Evolutionary conservation across 2,888 invertebrate genomes (phyloP).

Genomic region (Phalera bucephala): DNA sequence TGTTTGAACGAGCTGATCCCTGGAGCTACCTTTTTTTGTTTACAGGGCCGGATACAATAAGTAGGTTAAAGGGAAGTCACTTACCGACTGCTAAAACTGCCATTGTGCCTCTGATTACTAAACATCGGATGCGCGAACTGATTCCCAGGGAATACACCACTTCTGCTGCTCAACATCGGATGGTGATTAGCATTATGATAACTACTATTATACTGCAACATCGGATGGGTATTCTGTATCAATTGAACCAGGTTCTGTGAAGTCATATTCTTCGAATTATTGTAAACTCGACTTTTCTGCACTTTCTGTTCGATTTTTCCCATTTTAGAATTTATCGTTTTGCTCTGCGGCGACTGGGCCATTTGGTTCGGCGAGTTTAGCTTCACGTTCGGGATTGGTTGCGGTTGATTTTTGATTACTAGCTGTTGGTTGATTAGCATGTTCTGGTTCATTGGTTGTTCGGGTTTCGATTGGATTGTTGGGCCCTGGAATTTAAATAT

Average conservation of each 20-base stretch:
- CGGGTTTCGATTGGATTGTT: conserved; percentile 48
- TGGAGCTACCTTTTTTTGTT: no score
- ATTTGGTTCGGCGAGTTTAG: conserved; percentile 26
- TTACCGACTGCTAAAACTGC: conserved; percentile 49
- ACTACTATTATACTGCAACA: conserved; percentile 66
- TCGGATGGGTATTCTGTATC: conserved; percentile 74
- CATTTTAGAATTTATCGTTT: conserved; percentile 5
- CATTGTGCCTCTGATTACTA: conserved; percentile 54
- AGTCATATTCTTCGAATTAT: conserved; percentile 49
- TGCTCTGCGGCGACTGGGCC: conserved; percentile 45
- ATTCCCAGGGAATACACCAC: conserved; percentile 40
- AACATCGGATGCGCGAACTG: conserved; percentile 50
- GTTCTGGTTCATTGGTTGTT: conserved; percentile 38
- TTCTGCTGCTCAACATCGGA: conserved; percentile 59
- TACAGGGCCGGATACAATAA: no score
- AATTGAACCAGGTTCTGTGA: conserved; percentile 70
- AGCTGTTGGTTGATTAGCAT: conserved; percentile 48
- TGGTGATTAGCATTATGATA: conserved; percentile 73
- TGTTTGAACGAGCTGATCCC: no score
- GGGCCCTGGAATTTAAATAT: conserved; percentile 48
- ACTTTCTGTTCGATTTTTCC: conserved; percentile 41
- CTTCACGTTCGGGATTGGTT: conserved; percentile 28
- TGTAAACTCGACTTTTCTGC: conserved; percentile 59
- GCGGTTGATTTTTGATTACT: conserved; percentile 34
- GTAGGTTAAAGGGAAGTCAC: no score